Evolutionary conservation across 1,140 invertebrate genomes (phyloP), one percentile per base, ranked within the genome.

Genomic region (Manduca sexta): DNA sequence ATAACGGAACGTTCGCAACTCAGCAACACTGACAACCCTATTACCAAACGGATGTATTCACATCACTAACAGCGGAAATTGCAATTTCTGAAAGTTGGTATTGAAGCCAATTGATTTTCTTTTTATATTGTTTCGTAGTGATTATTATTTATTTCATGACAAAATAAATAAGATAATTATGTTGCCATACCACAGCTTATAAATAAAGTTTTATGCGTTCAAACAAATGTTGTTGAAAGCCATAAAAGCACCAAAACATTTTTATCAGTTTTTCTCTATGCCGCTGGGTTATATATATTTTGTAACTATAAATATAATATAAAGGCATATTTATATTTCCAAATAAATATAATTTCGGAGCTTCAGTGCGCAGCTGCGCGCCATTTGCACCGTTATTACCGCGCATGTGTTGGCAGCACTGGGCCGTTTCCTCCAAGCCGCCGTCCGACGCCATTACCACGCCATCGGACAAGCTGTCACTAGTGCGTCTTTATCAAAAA

Each of bases 361-460:
- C 21, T 26, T 17, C 31, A 43, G 6, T 60, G 70, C 73, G 79
- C 71, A 77, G 69, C 71, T 65, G 74, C 77, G 71, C 71, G 74
- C 73, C 69, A 69, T 69, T 64, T 69, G 31, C 61, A 56, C 51
- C 46, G 64, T 58, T 63, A 48, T 60, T 49, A 55, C 33, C 46
- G 71, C 76, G 78, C 70, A 73, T 66, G 47, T 62, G 75, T 84
- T 84, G 80, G 80, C 56, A 77, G 71, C 69, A 67, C 62, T 80
- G 78, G 55, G 38, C 64, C 68, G 60, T 68, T 74, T 79, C 73
- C 70, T 75, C 75, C 69, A 80, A 80, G 77, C 79, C 63, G 64
- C 64, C 30, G 68, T 52, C 66, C 56, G 77, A 72, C 77, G 80
- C 81, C 81, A 84, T 84, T 84, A 81, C 75, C 78, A 80, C 77